phyloP scores from a whole-genome alignment of 2,888 invertebrate genomes.

The Adela reaumurella region DNA sequence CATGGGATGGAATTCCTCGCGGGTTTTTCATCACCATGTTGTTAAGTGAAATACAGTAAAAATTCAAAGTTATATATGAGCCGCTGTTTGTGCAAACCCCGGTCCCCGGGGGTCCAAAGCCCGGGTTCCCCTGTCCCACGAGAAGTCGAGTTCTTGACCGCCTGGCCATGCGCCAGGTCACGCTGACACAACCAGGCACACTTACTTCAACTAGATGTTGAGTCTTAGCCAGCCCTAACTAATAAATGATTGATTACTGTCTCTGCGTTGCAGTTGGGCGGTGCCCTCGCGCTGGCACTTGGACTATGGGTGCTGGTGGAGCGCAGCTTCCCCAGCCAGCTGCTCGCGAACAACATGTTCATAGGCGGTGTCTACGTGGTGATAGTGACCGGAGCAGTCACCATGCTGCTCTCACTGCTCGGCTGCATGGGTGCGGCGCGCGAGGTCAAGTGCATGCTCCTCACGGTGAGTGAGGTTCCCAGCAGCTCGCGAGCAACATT shows the following conservation, averaged over 20 bases:
- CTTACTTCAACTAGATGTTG: no score
- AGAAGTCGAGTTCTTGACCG: no score
- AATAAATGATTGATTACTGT: constrained; percentile 2
- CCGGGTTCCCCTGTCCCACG: no score
- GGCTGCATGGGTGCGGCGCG: constrained; percentile 93
- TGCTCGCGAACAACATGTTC: constrained; percentile 84
- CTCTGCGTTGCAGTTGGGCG: constrained; percentile 72
- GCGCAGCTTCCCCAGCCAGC: constrained; percentile 77
- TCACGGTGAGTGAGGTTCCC: constrained; percentile 76
- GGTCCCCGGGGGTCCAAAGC: no score
- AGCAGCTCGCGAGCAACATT: constrained; percentile 81
- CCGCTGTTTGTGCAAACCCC: no score
- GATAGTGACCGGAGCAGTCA: constrained; percentile 75
- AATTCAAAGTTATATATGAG: no score
- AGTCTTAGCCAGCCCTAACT: no score
- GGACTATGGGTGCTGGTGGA: constrained; percentile 84
- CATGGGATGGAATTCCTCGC: no score
- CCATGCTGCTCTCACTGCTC: constrained; percentile 80
- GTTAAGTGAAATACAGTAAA: no score
- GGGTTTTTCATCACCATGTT: no score
- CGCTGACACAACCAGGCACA: no score
- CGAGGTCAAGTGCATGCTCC: constrained; percentile 90
- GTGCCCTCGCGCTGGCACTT: constrained; percentile 69
- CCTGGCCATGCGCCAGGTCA: no score
- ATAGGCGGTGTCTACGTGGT: constrained; percentile 82